Evolutionary conservation across 2,888 invertebrate species (phyloP), one percentile per base, ranked within the genome.

Genomic region (Apamea sordens): DNA sequence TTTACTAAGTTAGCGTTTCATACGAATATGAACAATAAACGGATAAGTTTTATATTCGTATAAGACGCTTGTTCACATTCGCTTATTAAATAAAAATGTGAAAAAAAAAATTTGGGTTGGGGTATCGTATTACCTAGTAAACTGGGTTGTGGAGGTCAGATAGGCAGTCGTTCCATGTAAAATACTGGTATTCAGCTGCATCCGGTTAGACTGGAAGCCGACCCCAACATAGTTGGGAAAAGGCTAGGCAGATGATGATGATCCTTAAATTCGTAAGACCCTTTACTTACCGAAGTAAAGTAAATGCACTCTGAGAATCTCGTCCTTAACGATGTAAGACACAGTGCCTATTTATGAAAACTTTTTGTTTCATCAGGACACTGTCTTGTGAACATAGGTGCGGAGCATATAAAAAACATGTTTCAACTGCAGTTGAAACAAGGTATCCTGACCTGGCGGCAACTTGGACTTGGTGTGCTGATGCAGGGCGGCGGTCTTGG

Each of bases 401-500:
- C 7, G 21, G 21, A 21, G 44, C 44, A 21, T 21, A 18, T 44
- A 21, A 13, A 50, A 69, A 47, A 21, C 13, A 28, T 69, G 21
- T 24, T 47, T 13, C 13, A 69, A 32, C 15, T 21, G 47, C 36
- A 36, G 18, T 10, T 18, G 8, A 41, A 50, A 28, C 28, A 74
- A 28, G 18, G 10, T 41, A 18, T 41, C 24, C 24, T 28, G 10
- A 95, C 96, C 97, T 41, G 95, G 92, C 8, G 94, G 95, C 3
- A 91, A 87, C 72, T 92, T 93, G 6, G 92, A 76, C 80, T 91
- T 91, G 83, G 84, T 94, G 8, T 90, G 89, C 15, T 89, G 90
- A 73, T 92, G 88, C 53, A 87, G 24, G 11, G 91, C 92, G 72
- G 92, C 92, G 4, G 95, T 95, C 77, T 97, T 96, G 0, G 97